These are phyloP conservation scores for Eonycteris spelaea DNA, from an alignment of 2,113 vertebrate species.

Conservation along the genomic window DNA sequence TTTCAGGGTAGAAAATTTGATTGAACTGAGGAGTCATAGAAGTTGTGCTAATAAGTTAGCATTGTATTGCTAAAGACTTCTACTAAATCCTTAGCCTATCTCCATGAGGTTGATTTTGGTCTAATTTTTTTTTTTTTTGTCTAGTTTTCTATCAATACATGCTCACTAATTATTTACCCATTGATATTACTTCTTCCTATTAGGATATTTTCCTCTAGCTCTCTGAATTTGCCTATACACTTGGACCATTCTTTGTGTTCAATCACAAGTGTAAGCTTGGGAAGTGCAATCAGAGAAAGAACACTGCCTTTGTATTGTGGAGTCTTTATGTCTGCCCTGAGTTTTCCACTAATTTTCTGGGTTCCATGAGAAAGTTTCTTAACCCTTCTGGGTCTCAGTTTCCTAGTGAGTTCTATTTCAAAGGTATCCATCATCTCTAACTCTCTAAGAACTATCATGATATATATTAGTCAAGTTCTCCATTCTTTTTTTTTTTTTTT, in stretches of 20 bases:
- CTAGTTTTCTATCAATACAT: neutral
- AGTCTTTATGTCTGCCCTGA: neutral
- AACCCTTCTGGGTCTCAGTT: neutral
- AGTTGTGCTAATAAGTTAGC: neutral
- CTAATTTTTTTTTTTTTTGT: neutral
- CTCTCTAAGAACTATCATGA: neutral
- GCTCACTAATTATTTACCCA: neutral
- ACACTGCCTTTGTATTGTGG: neutral
- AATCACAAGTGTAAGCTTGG: neutral
- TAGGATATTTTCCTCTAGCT: neutral
- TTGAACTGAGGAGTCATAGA: neutral
- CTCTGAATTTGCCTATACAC: neutral
- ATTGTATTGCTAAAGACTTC: neutral
- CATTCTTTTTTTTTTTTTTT: neutral
- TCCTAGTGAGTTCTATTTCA: neutral
- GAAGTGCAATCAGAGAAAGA: neutral
- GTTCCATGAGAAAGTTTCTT: neutral
- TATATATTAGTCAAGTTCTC: neutral
- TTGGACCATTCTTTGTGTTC: neutral
- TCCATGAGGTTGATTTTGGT: neutral
- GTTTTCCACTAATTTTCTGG: neutral
- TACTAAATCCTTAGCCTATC: neutral
- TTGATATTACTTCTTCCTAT: neutral
- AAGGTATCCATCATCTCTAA: neutral
- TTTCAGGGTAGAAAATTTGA: neutral